A percentile compares a stretch with the other conserved stretches of the same genome.
Conservation (phyloP, 2,888 invertebrate species). For the Orthonevra nobilis region DNA sequence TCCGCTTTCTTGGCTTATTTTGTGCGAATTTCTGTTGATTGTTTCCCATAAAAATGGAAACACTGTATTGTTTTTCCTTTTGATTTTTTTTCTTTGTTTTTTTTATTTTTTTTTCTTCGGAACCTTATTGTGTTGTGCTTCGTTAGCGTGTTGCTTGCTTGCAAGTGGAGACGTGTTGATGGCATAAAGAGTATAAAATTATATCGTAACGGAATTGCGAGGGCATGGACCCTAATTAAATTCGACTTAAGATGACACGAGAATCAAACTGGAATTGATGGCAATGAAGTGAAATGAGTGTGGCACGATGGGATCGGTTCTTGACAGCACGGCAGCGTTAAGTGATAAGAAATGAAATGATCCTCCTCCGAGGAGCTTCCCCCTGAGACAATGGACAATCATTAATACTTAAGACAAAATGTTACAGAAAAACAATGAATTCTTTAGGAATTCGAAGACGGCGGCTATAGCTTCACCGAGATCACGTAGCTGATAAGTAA, state of each 20-base stretch:
- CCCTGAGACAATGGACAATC: not conserved
- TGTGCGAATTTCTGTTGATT: constrained; percentile 56
- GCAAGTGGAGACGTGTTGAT: constrained; percentile 38
- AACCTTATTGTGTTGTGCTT: constrained; percentile 9
- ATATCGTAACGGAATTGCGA: constrained; percentile 12
- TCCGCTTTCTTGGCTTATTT: constrained; percentile 30
- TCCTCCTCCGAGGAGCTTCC: not conserved
- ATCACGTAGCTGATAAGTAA: too few species aligned
- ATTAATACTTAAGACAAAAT: not conserved
- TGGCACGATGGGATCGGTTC: not conserved
- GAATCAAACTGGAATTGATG: constrained; percentile 35
- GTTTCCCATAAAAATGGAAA: constrained; percentile 59
- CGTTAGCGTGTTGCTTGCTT: constrained; percentile 33
- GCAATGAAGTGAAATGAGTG: constrained; percentile 16
- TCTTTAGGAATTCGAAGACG: too few species aligned
- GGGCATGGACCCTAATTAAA: constrained; percentile 52
- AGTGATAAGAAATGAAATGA: not conserved
- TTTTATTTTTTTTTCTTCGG: not conserved
- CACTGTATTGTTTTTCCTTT: constrained; percentile 15
- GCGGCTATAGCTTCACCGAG: too few species aligned
- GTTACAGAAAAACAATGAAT: not conserved
- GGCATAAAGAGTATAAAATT: constrained; percentile 20
- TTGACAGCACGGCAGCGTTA: not conserved
- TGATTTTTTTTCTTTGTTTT: constrained; percentile 14
- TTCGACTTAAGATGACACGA: constrained; percentile 39